Evolutionary conservation across 2,113 vertebrate species (phyloP).

Genomic region (Agapornis roseicollis): DNA sequence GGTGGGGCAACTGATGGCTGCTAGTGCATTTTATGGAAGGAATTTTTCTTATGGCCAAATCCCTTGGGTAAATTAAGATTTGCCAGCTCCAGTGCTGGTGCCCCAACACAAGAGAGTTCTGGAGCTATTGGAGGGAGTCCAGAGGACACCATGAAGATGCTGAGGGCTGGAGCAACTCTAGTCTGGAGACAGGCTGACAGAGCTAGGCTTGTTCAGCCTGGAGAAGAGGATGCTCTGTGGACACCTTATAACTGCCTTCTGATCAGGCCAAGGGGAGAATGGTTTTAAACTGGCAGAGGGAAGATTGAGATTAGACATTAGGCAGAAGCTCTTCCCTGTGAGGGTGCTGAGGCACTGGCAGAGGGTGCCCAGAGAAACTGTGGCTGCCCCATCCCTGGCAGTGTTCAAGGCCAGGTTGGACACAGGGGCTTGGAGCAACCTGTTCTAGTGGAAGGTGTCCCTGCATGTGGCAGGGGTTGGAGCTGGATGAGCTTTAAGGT

Average conservation of each 20-base stretch:
- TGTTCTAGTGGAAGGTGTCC: not conserved
- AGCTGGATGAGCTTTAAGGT: not conserved
- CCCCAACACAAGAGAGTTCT: not conserved
- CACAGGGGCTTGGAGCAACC: not conserved
- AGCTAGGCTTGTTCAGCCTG: not conserved
- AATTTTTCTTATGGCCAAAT: not conserved
- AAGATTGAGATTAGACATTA: not conserved
- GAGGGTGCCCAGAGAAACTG: not conserved
- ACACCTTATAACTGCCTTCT: not conserved
- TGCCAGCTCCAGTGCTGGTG: not conserved
- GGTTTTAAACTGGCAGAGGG: not conserved
- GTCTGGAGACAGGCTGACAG: not conserved
- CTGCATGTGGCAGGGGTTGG: not conserved
- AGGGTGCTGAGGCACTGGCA: not conserved
- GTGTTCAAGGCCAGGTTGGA: not conserved
- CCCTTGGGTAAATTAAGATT: not conserved
- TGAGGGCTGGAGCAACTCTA: not conserved
- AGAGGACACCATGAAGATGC: not conserved
- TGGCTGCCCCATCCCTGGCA: not conserved
- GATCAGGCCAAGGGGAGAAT: not conserved
- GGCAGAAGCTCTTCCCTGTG: not conserved
- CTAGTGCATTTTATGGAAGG: not conserved
- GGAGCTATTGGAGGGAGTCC: not conserved
- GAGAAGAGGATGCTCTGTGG: not conserved
- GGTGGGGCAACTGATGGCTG: not conserved